phyloP scores from a whole-genome alignment of 2,113 vertebrate species.

The Nycticryphes semicollaris region DNA sequence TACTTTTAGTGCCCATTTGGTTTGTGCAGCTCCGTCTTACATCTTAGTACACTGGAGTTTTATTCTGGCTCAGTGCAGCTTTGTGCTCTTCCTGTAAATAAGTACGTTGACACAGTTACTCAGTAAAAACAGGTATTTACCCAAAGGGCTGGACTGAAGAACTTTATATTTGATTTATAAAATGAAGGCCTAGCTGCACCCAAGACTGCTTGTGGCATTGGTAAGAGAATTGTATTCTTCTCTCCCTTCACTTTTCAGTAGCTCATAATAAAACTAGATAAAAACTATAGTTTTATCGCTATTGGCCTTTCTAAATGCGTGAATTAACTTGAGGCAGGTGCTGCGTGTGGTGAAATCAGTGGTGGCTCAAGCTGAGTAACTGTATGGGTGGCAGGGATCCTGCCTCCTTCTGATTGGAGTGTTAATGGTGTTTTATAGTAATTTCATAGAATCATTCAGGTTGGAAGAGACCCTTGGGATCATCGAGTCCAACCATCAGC shows the following conservation, averaged over 20 bases:
- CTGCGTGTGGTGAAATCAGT: fast-evolving
- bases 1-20: neutral
- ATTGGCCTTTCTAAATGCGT: neutral
- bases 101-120: neutral
- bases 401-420: neutral
- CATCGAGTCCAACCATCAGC: neutral
- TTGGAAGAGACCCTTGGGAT: too few species aligned
- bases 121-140: neutral
- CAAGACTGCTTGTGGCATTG: neutral
- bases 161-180: neutral
- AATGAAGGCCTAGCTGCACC: neutral
- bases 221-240: neutral
- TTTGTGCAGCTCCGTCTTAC: neutral
- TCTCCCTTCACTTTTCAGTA: neutral
- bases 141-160: neutral
- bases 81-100: neutral
- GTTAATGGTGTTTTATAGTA: neutral
- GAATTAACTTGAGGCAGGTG: neutral
- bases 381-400: neutral
- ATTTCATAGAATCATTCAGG: too few species aligned
- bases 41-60: neutral
- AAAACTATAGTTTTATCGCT: neutral
- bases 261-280: neutral
- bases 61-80: neutral
- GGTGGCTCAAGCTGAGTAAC: neutral